Evolutionary conservation across 2,113 vertebrate species (phyloP).

Genomic region (Podocnemis expansa): DNA sequence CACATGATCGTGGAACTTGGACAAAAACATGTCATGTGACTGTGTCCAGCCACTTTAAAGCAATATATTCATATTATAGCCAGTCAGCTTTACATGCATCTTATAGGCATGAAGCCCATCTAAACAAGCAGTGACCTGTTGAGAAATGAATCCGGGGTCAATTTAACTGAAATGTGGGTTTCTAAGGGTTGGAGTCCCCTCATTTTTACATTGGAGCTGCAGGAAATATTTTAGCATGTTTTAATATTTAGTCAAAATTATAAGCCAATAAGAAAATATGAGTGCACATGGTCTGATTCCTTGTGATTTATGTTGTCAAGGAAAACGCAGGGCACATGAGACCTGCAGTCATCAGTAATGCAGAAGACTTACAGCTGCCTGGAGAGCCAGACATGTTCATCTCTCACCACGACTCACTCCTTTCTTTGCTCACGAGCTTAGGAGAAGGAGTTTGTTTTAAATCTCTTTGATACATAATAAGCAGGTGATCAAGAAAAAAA

Average conservation of each 20-base stretch:
- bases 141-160: conserved; percentile 30
- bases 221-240: neutral
- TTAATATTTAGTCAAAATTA: neutral
- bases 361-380: fast-evolving
- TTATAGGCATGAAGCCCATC: neutral
- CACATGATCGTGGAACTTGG: conserved; percentile 80
- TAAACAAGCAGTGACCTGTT: conserved; percentile 20
- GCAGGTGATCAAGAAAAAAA: conserved; percentile 33
- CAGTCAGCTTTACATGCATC: conserved; percentile 43
- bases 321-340: neutral
- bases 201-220: neutral
- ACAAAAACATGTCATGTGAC: conserved; percentile 78
- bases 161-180: neutral
- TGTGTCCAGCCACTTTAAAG: conserved; percentile 61
- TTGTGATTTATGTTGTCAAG: neutral
- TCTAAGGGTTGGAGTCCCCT: neutral
- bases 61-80: conserved; percentile 50
- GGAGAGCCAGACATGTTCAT: neutral
- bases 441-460: conserved; percentile 1
- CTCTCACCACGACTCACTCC: fast-evolving
- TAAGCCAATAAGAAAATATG: neutral
- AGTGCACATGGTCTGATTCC: neutral
- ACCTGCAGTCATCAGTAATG: neutral
- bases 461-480: neutral
- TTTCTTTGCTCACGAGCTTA: neutral